Evolutionary conservation across 1,140 invertebrate genomes (phyloP).

Genomic region (Scaptomyza pallida): DNA sequence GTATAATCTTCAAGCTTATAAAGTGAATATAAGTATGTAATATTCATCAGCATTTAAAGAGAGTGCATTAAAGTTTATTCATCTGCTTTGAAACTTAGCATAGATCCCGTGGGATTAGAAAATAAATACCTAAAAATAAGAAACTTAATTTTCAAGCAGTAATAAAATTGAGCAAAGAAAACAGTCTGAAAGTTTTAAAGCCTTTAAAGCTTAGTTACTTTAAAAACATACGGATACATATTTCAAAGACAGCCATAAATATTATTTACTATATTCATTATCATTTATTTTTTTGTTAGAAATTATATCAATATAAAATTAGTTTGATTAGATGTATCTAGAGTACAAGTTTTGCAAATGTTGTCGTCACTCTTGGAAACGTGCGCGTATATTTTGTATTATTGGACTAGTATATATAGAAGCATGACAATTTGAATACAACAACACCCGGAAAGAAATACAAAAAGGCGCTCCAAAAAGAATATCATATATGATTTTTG

Average conservation of each 20-base stretch:
- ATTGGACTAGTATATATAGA: neutral
- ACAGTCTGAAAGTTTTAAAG: neutral
- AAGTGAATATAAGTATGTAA: no score
- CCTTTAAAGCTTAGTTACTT: no score
- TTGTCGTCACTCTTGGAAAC: neutral
- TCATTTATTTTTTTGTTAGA: neutral
- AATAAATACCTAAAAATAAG: neutral
- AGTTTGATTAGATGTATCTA: neutral
- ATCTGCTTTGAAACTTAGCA: neutral
- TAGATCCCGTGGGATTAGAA: neutral
- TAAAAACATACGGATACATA: no score
- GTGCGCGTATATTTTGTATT: neutral
- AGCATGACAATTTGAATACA: neutral
- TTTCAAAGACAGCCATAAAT: neutral
- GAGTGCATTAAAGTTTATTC: neutral
- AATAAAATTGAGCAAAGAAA: neutral
- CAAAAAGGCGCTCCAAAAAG: slow-evolving; percentile 17
- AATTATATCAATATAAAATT: neutral
- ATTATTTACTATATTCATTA: neutral
- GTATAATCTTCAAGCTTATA: no score
- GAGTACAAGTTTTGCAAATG: neutral
- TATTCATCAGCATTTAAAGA: neutral
- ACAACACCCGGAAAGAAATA: slow-evolving; percentile 29
- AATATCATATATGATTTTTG: slow-evolving; percentile 50
- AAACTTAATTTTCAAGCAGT: neutral